Percentiles rank a stretch among this genome's conserved stretches.
These are phyloP conservation scores for Neosalanx taihuensis DNA, from an alignment of 2,797 vertebrate genomes.

Conservation along the genomic window DNA sequence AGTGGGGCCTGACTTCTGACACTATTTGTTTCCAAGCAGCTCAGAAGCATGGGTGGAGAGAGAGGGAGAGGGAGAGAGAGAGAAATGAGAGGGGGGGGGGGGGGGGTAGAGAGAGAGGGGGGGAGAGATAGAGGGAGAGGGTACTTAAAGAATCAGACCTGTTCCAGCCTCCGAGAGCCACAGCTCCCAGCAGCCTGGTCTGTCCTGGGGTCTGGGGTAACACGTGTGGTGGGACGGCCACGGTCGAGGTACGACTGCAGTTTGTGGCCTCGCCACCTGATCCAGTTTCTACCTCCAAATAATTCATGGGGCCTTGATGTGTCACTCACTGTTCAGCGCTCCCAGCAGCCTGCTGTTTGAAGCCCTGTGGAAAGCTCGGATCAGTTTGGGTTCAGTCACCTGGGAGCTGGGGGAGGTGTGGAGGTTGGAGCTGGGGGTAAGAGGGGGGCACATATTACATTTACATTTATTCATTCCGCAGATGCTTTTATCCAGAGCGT, in stretches of 20 bases:
- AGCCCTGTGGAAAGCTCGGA: background rate
- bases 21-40: slow-evolving; percentile 12
- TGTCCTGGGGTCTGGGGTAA: background rate
- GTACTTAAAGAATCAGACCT: background rate
- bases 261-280: background rate
- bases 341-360: slow-evolving; percentile 1
- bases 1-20: background rate
- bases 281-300: slow-evolving; percentile 32
- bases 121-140: background rate
- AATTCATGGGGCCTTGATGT: slow-evolving; percentile 33
- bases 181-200: background rate
- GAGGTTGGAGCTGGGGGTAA: too few species aligned
- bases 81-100: too few species aligned
- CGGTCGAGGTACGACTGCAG: background rate
- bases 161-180: background rate
- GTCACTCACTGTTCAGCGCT: background rate
- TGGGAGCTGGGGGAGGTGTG: background rate
- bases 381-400: background rate
- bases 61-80: background rate
- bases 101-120: too few species aligned
- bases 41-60: background rate
- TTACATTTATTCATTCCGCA: too few species aligned
- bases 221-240: slow-evolving; percentile 3
- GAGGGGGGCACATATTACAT: background rate
- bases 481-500: too few species aligned